Evolutionary conservation across 1,140 invertebrate species (phyloP).

Genomic region (Ladona fulva): DNA sequence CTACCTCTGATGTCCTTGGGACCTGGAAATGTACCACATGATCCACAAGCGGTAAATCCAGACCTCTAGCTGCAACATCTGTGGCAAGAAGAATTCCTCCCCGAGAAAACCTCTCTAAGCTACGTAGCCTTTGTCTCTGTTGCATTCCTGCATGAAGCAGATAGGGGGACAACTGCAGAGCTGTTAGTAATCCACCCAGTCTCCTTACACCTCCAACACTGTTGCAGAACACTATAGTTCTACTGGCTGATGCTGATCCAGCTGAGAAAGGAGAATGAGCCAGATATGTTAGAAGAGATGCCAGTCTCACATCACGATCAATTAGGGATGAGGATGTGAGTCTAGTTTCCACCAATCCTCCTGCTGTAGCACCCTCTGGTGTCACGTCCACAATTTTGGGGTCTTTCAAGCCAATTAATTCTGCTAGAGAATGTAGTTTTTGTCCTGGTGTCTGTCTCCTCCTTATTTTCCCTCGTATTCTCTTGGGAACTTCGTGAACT

Average conservation of each 20-base stretch:
- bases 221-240: slow-evolving; percentile 95
- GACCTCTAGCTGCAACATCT: slow-evolving; percentile 91
- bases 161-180: slow-evolving; percentile 69
- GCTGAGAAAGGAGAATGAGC: not conserved
- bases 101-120: slow-evolving; percentile 61
- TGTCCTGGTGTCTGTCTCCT: slow-evolving; percentile 55
- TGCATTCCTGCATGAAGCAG: slow-evolving; percentile 92
- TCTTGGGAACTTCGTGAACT: slow-evolving; percentile 70
- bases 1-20: slow-evolving; percentile 82
- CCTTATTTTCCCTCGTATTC: slow-evolving; percentile 54
- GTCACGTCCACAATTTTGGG: slow-evolving; percentile 93
- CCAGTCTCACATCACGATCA: not conserved
- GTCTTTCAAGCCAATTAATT: slow-evolving; percentile 70
- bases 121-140: slow-evolving; percentile 88
- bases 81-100: slow-evolving; percentile 85
- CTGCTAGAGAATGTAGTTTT: slow-evolving; percentile 61
- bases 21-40: slow-evolving; percentile 98
- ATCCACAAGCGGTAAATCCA: slow-evolving; percentile 90
- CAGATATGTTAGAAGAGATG: not conserved
- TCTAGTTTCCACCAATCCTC: slow-evolving; percentile 70
- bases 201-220: slow-evolving; percentile 88
- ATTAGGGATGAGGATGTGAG: slow-evolving; percentile 43
- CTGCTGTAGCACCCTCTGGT: slow-evolving; percentile 57
- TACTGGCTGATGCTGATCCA: slow-evolving; percentile 32
- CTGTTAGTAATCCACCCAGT: slow-evolving; percentile 68